These are phyloP conservation scores for Mythimna impura DNA, from an alignment of 2,888 invertebrate genomes.

Conservation along the genomic window DNA sequence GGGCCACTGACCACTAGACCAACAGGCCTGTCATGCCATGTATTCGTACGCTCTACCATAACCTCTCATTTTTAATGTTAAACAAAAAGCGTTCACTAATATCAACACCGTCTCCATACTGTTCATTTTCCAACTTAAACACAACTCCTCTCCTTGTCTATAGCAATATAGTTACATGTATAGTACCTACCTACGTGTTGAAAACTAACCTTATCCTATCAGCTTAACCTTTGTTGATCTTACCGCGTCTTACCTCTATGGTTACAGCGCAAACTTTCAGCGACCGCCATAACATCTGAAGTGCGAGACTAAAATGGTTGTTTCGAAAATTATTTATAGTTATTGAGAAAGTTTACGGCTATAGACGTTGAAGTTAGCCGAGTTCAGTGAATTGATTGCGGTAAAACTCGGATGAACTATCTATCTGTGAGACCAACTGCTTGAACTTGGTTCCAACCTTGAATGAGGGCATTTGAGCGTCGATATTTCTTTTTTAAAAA, in stretches of 20 bases:
- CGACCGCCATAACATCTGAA: constrained; percentile 23
- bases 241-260: constrained; percentile 17
- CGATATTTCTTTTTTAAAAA: no score
- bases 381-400: constrained; percentile 50
- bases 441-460: background rate
- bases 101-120: background rate
- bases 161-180: background rate
- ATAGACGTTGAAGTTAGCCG: constrained; percentile 6
- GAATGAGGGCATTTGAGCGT: background rate
- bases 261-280: constrained; percentile 29
- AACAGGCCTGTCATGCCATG: no score
- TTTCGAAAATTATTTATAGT: constrained; percentile 49
- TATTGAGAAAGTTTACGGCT: constrained; percentile 43
- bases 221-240: constrained; percentile 40
- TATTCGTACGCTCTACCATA: no score
- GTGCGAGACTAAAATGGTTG: constrained; percentile 20
- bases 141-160: background rate
- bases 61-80: background rate
- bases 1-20: no score
- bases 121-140: constrained; percentile 22
- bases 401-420: constrained; percentile 16
- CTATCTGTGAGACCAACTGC: background rate
- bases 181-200: background rate
- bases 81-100: background rate
- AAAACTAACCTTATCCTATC: constrained; percentile 25